Evolutionary conservation across 2,113 vertebrate species (phyloP).

Genomic region (Camelus dromedarius): DNA sequence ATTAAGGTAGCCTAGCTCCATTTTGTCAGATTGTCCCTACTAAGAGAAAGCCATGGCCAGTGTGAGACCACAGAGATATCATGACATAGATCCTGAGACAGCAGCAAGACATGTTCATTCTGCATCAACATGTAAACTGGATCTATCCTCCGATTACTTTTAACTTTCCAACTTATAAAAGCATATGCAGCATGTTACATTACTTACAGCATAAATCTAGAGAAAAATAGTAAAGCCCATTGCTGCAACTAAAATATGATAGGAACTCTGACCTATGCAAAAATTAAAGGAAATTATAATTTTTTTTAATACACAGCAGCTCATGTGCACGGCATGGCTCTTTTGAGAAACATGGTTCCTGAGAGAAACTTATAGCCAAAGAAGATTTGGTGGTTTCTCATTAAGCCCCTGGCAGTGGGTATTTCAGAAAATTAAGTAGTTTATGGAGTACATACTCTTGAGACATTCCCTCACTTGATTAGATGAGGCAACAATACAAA

Average conservation of each 20-base stretch:
- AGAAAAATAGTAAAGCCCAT: slow-evolving; percentile 53
- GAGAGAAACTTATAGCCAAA: slow-evolving; percentile 53
- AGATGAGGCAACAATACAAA: slow-evolving; percentile 76
- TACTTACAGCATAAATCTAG: slow-evolving; percentile 21
- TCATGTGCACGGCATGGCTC: background rate
- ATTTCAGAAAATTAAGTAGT: slow-evolving; percentile 79
- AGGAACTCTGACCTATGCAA: slow-evolving; percentile 48
- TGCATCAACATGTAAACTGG: background rate
- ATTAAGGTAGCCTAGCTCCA: background rate
- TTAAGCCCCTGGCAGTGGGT: slow-evolving; percentile 73
- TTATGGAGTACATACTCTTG: slow-evolving; percentile 73
- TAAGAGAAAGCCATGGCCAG: background rate
- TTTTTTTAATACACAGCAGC: slow-evolving; percentile 43
- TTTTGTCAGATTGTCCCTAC: background rate
- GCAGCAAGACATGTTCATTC: background rate
- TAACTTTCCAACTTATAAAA: slow-evolving; percentile 34
- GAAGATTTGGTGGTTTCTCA: slow-evolving; percentile 75
- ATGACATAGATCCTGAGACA: background rate
- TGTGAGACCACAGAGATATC: background rate
- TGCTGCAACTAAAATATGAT: slow-evolving; percentile 28
- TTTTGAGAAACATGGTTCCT: slow-evolving; percentile 21
- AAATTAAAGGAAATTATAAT: slow-evolving; percentile 26
- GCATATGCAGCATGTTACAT: background rate
- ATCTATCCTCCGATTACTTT: background rate
- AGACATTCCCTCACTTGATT: slow-evolving; percentile 79